These are phyloP conservation scores for Microchirus variegatus DNA, from an alignment of 2,797 vertebrate genomes.

Conservation along the genomic window DNA sequence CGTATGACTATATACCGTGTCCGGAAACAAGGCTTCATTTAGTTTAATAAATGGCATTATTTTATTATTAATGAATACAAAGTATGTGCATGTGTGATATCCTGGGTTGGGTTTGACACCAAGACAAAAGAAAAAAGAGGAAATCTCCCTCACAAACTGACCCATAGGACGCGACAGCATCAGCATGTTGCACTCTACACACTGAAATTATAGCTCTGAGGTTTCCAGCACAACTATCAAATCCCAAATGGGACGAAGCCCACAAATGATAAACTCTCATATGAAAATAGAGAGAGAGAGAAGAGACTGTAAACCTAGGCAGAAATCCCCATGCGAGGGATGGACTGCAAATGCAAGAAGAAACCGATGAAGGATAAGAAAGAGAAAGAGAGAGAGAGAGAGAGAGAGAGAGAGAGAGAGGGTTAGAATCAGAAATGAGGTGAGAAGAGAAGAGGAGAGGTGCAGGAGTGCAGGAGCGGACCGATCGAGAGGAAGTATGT, in stretches of 20 bases:
- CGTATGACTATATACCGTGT: no score
- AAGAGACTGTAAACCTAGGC: neutral
- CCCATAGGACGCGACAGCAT: no score
- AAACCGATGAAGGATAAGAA: slow-evolving; percentile 16
- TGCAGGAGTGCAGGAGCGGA: slow-evolving; percentile 19
- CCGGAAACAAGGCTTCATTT: no score
- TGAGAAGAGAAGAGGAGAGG: slow-evolving; percentile 12
- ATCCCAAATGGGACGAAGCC: slow-evolving; percentile 30
- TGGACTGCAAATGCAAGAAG: slow-evolving; percentile 10
- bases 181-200: no score
- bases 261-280: slow-evolving; percentile 12
- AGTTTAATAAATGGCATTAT: no score
- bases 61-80: no score
- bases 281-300: slow-evolving; percentile 21
- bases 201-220: no score
- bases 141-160: no score
- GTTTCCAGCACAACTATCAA: slow-evolving; percentile 25
- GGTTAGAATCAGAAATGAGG: slow-evolving; percentile 29
- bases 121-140: no score
- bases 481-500: slow-evolving; percentile 22
- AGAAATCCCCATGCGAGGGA: neutral
- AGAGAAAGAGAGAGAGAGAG: neutral
- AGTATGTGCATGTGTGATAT: no score
- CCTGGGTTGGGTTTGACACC: no score
- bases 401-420: neutral